Conservation (phyloP, 2,888 invertebrate species). For the Aphodius granarius region DNA sequence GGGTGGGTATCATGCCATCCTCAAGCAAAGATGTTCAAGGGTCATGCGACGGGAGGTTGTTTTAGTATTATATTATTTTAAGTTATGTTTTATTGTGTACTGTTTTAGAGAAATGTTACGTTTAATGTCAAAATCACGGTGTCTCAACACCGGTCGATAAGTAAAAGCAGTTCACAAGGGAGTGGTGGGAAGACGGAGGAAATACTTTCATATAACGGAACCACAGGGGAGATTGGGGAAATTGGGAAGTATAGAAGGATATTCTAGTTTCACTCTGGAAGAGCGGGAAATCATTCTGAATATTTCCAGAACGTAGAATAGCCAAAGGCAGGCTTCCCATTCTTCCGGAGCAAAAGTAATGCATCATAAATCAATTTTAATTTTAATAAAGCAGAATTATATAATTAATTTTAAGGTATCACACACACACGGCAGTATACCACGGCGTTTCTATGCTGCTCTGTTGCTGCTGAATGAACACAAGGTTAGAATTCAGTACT, state of each 20-base stretch:
- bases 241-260: constrained; percentile 12
- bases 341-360: constrained; percentile 32
- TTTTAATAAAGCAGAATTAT: constrained; percentile 42
- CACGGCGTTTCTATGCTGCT: constrained; percentile 13
- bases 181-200: constrained; percentile 23
- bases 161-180: constrained; percentile 27
- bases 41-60: constrained; percentile 43
- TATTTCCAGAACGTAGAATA: neutral
- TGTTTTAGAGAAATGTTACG: constrained; percentile 48
- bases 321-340: constrained; percentile 10
- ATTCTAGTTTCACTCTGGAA: constrained; percentile 16
- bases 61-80: constrained; percentile 47
- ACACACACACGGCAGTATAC: constrained; percentile 53
- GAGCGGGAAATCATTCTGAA: constrained; percentile 20
- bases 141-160: constrained; percentile 36
- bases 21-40: constrained; percentile 23
- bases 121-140: constrained; percentile 42
- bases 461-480: neutral
- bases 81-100: constrained; percentile 48
- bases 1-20: constrained; percentile 1
- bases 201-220: neutral
- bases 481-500: constrained; percentile 25
- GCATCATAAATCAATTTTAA: constrained; percentile 22
- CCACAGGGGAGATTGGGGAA: constrained; percentile 9
- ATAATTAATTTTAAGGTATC: constrained; percentile 45